phyloP scores from a whole-genome alignment of 1,140 invertebrate species.

The Meloidogyne chitwoodi region DNA sequence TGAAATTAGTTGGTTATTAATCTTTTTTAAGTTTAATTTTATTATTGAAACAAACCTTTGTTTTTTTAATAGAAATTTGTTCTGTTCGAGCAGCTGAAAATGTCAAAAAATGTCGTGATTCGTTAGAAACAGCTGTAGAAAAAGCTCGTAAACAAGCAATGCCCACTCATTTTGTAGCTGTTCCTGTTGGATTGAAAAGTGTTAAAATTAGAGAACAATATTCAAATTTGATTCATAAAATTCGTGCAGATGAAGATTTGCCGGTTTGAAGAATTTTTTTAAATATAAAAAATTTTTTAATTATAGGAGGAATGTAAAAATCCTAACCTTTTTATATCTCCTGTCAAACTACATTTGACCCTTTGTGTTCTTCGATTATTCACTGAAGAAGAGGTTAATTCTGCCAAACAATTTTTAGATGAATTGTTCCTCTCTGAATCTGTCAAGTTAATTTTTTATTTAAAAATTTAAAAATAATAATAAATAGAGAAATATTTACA shows the following conservation, averaged over 20 bases:
- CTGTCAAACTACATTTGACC: constrained; percentile 26
- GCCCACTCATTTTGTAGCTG: constrained; percentile 15
- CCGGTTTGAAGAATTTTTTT: neutral
- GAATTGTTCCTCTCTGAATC: constrained; percentile 15
- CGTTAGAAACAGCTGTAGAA: neutral
- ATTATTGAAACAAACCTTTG: neutral
- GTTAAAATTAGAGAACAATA: neutral
- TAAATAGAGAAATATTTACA: neutral
- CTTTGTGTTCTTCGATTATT: constrained; percentile 26
- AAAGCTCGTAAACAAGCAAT: neutral
- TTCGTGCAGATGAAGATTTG: constrained; percentile 7
- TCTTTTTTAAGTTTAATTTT: neutral
- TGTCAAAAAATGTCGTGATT: constrained; percentile 3
- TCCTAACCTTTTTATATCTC: constrained; percentile 15
- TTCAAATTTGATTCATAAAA: neutral
- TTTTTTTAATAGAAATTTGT: neutral
- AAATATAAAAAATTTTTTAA: neutral
- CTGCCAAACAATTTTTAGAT: constrained; percentile 17
- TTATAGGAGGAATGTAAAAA: constrained; percentile 25
- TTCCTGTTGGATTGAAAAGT: constrained; percentile 6
- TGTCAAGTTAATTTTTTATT: constrained; percentile 17
- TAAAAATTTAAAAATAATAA: neutral
- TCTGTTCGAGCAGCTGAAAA: constrained; percentile 2
- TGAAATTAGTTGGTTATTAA: neutral
- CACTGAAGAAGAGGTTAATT: constrained; percentile 19